A percentile compares a stretch with the other conserved stretches of the same genome.
phyloP scores from a whole-genome alignment of 2,797 vertebrate genomes.

The Discoglossus pictus region DNA sequence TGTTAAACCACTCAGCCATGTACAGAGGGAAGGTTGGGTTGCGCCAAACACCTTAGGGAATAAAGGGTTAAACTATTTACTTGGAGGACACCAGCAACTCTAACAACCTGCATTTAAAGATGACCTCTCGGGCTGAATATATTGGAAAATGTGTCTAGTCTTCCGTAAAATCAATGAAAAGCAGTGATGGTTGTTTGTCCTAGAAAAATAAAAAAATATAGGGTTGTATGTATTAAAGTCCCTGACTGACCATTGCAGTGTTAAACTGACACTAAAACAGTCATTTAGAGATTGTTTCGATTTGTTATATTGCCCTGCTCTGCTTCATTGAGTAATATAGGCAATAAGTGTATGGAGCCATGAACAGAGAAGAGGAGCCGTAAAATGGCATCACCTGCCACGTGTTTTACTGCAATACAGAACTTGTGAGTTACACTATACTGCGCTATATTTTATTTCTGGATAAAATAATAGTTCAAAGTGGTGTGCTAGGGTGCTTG shows the following conservation, averaged over 20 bases:
- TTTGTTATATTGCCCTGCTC: slow-evolving; percentile 42
- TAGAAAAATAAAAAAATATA: slow-evolving; percentile 46
- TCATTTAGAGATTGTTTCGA: slow-evolving; percentile 28
- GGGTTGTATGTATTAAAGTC: slow-evolving; percentile 45
- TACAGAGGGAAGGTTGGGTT: background rate
- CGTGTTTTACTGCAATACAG: too few species aligned
- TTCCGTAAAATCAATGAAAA: slow-evolving; percentile 47
- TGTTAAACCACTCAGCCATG: too few species aligned
- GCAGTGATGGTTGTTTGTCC: slow-evolving; percentile 46
- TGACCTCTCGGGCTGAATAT: slow-evolving; percentile 43
- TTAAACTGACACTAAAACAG: slow-evolving; percentile 50
- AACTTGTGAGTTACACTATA: too few species aligned
- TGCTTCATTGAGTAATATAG: slow-evolving; percentile 37
- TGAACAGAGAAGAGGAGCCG: slow-evolving; percentile 20
- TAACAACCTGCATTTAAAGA: slow-evolving; percentile 39
- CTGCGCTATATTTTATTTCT: too few species aligned
- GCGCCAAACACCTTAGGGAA: background rate
- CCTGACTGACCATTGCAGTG: slow-evolving; percentile 38
- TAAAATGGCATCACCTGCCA: too few species aligned
- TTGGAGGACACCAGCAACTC: slow-evolving; percentile 21
- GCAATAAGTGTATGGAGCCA: slow-evolving; percentile 19
- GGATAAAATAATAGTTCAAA: too few species aligned
- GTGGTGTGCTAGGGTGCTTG: too few species aligned
- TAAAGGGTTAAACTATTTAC: slow-evolving; percentile 30
- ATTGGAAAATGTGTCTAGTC: slow-evolving; percentile 47